Base-by-base conservation (phyloP, 2,888 invertebrate genomes). In the Philhelius pedissequus region DNA sequence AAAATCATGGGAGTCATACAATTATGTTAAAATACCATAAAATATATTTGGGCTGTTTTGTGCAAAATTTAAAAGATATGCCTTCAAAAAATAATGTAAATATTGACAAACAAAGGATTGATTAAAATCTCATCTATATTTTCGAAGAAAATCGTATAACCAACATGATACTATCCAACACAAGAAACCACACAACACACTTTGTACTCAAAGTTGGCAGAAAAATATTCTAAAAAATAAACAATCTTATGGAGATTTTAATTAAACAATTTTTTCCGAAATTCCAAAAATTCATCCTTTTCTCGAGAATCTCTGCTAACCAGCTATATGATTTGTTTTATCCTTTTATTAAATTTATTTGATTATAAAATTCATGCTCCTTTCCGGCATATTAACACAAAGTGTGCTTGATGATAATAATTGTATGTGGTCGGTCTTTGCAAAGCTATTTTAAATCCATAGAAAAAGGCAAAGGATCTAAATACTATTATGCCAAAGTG, bases 341-440 rank as follows among this genome's bases (percentile, higher is more conserved):
- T 56, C 32, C 54, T 56, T 56, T 35, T n/a, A 56, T 56, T 35
- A 30, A 54, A 56, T 56, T 56, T n/a, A 56, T 56, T 56, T 56
- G 32, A 56, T 56, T 32, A 35, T 35, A 35, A 56, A 56, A 56
- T 20, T 56, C 32, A 35, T 56, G 40, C 11, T 40, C 25, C 25
- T 15, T 25, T 60, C 60, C 40, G 25, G 40, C 25, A 25, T 40
- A 60, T 58, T 58, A 40, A 40, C 25, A 60, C 40, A 40, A 27
- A 60, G 58, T 22, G 38, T 38, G 5, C 32, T 6, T 22, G 4
- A 25, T 22, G 4, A 25, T 27, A 7, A 60, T 60, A 35, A 56
- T 56, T 60, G 1, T 15, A 60, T 60, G 40, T 18, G 54, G 18
- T 40, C n/a, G 40, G 40, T 40, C 60, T 60, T 25, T 5, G n/a